Evolutionary conservation across 2,888 invertebrate species (phyloP).

Genomic region (Iselma pallidipennis): DNA sequence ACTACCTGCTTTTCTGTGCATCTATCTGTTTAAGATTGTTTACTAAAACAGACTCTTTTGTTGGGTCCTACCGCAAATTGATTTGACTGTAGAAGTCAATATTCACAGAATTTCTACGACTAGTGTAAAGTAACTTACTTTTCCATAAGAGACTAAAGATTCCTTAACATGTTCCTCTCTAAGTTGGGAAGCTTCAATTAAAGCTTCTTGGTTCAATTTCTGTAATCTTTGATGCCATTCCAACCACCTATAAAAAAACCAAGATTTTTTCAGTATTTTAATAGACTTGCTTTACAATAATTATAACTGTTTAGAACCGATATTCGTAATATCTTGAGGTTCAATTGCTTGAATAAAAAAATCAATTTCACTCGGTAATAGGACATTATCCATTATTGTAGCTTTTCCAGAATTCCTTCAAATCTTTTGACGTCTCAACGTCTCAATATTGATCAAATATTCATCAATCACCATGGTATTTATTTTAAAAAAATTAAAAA

Average conservation of each 20-base stretch:
- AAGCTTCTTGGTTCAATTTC: conserved; percentile 86
- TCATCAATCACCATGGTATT: conserved; percentile 1
- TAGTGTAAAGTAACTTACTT: conserved; percentile 57
- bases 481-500: neutral
- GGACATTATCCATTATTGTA: conserved; percentile 59
- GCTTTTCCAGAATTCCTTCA: neutral
- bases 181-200: conserved; percentile 75
- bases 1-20: too few species aligned
- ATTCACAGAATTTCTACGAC: neutral
- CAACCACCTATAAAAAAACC: conserved; percentile 66
- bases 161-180: conserved; percentile 87
- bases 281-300: neutral
- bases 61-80: too few species aligned
- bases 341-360: conserved; percentile 73
- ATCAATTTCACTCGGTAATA: conserved; percentile 73
- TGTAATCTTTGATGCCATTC: conserved; percentile 82
- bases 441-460: conserved; percentile 10
- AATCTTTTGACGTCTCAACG: neutral
- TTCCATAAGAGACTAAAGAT: conserved; percentile 72
- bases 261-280: conserved; percentile 11
- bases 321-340: conserved; percentile 65
- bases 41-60: too few species aligned
- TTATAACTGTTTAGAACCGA: conserved; percentile 69
- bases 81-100: too few species aligned
- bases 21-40: too few species aligned